Base-by-base conservation (phyloP, 2,113 vertebrate species). In the Rhynchomys soricoides region DNA sequence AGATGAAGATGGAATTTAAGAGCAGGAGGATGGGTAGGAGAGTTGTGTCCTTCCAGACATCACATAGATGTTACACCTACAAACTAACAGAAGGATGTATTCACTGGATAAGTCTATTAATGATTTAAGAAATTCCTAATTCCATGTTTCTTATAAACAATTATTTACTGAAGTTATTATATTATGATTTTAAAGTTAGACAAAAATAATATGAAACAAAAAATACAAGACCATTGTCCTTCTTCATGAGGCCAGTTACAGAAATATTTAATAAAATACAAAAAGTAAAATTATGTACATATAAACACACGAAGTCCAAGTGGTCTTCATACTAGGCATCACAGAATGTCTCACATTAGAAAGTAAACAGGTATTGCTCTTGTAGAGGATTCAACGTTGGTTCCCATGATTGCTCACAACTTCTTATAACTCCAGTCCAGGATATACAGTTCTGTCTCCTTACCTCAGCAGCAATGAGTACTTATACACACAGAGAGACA, bases 31-130 rank as follows among this genome's bases (percentile, higher is more conserved):
- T 29, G 13, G 12, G 52, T 13, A 62, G n/a, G 24, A 31, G 7
- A 45, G 29, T 10, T 85, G 1, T 2, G 1, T 26, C 22, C 37
- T 59, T 59, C 37, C 5, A 2, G 3, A 45, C 0, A 64, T 16
- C 12, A 29, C 9, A 64, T 45, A 64, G 26, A 40, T 45, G 15
- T 43, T 9, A 43, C 4, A 45, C 7, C 3, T 26, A 85, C 22
- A 31, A 31, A 45, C 29, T 43, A 62, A 10, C 24, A 64, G 57
- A 43, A 31, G 45, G 40, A 59, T 55, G 12, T 55, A n/a, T 13
- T 64, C 40, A 64, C 26, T 31, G 3, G 5, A 64, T 19, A 64
- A 19, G 29, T 45, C 57, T 45, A 62, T 45, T 24, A 62, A 26
- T 31, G 24, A 64, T 64, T 85, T 57, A 29, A 64, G 43, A 64